Conservation (phyloP, 2,113 vertebrate species). For the Sebastes fasciatus region DNA sequence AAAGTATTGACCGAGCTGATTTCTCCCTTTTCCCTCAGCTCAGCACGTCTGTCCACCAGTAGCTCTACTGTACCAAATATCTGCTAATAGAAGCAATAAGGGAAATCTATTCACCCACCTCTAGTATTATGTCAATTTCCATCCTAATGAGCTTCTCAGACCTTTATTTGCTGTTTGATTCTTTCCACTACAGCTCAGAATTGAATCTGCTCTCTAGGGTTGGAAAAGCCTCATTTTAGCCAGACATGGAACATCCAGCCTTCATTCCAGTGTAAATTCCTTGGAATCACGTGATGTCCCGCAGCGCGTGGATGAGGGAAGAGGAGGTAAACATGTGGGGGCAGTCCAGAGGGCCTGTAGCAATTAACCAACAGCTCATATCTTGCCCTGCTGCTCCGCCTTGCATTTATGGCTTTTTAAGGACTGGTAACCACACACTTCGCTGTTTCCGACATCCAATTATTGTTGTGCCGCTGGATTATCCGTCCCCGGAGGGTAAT, state of each 20-base stretch:
- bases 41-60: constrained; percentile 30
- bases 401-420: background rate
- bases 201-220: constrained; percentile 50
- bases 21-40: constrained; percentile 48
- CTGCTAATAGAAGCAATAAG: constrained; percentile 47
- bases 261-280: constrained; percentile 75
- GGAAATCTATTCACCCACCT: constrained; percentile 24
- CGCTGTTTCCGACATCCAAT: background rate
- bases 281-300: constrained; percentile 45
- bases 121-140: constrained; percentile 48
- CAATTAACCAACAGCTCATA: background rate
- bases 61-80: constrained; percentile 26
- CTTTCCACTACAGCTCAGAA: constrained; percentile 70
- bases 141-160: constrained; percentile 56
- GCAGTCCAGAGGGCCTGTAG: background rate
- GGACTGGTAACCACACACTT: background rate
- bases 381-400: background rate
- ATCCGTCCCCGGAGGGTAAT: background rate
- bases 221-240: constrained; percentile 62
- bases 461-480: background rate
- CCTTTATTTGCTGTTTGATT: constrained; percentile 53
- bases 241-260: constrained; percentile 65
- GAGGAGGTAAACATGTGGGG: constrained; percentile 48
- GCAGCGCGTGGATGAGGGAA: constrained; percentile 4
- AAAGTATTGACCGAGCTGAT: constrained; percentile 16